Evolutionary conservation across 2,797 vertebrate genomes (phyloP), one percentile per base, ranked within the genome.

Genomic region (Epinephelus awoara): DNA sequence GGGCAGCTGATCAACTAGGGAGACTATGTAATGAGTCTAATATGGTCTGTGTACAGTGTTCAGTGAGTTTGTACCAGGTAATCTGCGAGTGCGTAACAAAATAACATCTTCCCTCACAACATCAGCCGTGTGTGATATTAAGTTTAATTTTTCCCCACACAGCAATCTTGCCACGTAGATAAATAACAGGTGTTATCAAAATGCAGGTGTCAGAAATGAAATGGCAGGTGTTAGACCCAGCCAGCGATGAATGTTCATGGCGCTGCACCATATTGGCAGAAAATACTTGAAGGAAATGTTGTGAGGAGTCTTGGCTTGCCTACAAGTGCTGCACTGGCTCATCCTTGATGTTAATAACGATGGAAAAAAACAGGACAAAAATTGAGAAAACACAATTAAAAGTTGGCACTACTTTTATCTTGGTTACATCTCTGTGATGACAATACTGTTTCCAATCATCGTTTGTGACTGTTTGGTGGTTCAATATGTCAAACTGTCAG

Each of bases 121-220:
- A 17, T 68, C 54, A 38, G 23, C 19, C 2, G 6, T 46, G 29
- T 34, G 11, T 21, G 52, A 61, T 62, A 27, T 64, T 10, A 17
- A 63, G 0, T 64, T 47, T 7, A n/a, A 50, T 47, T 12, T 0
- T 7, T 25, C 47, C 67, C 42, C 38, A 23, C 2, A 1, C 69
- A 27, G 70, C 40, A 65, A 23, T 73, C 47, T 51, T 15, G 27
- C 25, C 51, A 44, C 50, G 51, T 2, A 29, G 58, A 69, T 55
- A 66, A 75, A 68, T 65, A 80, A 17, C 83, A 87, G 76, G 52
- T 84, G 80, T 69, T 21, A 77, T 77, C 65, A 74, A 74, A 38
- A 58, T 40, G 68, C 85, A 83, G 85, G 77, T 81, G 77, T 79
- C 44, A 46, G 65, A 65, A 68, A 27, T 72, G 29, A 79, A 84